Evolutionary conservation across 2,113 vertebrate genomes (phyloP).

Genomic region (Probosciger aterrimus): DNA sequence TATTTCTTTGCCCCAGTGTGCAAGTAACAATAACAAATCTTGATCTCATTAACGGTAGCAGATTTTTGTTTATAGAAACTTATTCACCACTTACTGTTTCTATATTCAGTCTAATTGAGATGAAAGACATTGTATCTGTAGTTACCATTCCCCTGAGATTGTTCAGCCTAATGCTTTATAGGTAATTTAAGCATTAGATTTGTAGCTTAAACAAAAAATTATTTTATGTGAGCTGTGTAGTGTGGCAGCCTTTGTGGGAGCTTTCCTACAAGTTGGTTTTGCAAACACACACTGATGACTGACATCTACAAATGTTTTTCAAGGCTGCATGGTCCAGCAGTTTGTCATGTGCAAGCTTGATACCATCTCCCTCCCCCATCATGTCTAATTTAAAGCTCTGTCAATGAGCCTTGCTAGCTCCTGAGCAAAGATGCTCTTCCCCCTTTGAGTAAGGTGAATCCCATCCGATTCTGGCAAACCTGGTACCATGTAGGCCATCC

Average conservation of each 20-base stretch:
- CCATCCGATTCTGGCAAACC: background rate
- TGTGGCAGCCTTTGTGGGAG: background rate
- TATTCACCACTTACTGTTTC: background rate
- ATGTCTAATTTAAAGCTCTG: background rate
- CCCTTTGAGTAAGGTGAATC: background rate
- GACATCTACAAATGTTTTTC: background rate
- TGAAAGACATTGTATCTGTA: background rate
- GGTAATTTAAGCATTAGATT: constrained; percentile 19
- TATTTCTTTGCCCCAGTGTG: background rate
- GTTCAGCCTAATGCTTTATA: background rate
- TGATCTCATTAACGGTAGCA: background rate
- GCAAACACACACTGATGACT: background rate
- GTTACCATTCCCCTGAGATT: background rate
- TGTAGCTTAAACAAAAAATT: background rate
- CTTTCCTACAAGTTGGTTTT: background rate
- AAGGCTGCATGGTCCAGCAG: background rate
- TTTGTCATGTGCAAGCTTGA: background rate
- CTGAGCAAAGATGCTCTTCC: background rate
- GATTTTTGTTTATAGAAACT: background rate
- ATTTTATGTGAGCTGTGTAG: background rate
- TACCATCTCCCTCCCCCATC: background rate
- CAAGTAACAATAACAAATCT: background rate
- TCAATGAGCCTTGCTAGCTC: background rate
- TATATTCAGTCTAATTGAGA: background rate
- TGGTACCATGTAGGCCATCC: background rate